Evolutionary conservation across 2,113 vertebrate species (phyloP).

Genomic region (Sula dactylatra): DNA sequence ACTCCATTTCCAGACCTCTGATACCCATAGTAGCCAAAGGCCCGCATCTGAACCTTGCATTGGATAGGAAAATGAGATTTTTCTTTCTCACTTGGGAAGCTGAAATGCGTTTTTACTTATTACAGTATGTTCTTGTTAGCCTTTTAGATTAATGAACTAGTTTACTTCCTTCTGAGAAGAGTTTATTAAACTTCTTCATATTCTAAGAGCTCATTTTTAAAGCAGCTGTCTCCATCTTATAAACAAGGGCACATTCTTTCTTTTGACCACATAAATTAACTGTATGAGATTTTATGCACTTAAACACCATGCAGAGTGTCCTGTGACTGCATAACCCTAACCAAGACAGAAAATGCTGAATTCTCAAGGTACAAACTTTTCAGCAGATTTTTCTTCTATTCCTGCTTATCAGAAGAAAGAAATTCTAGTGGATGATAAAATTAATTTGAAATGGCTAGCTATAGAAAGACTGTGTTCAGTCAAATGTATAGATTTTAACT

Average conservation of each 20-base stretch:
- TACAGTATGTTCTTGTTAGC: background rate
- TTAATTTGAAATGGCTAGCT: background rate
- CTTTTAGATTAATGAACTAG: background rate
- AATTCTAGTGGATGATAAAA: background rate
- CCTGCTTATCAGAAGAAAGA: background rate
- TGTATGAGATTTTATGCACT: background rate
- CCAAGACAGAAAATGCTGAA: background rate
- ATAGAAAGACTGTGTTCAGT: background rate
- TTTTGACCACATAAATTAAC: slow-evolving; percentile 32
- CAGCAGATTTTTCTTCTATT: background rate
- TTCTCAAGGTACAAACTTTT: background rate
- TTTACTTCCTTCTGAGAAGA: background rate
- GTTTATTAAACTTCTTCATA: slow-evolving; percentile 33
- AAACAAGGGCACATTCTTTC: slow-evolving; percentile 55
- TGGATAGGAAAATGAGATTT: background rate
- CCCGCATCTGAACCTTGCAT: background rate
- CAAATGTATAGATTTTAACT: background rate
- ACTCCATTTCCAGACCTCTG: background rate
- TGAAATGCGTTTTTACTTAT: background rate
- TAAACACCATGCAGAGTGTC: background rate
- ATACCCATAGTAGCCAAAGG: background rate
- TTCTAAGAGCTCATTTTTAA: slow-evolving; percentile 36
- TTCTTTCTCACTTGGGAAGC: background rate
- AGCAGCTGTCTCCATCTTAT: background rate
- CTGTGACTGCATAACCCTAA: background rate